Evolutionary conservation across 2,888 invertebrate genomes (phyloP).

Genomic region (Labia minor): DNA sequence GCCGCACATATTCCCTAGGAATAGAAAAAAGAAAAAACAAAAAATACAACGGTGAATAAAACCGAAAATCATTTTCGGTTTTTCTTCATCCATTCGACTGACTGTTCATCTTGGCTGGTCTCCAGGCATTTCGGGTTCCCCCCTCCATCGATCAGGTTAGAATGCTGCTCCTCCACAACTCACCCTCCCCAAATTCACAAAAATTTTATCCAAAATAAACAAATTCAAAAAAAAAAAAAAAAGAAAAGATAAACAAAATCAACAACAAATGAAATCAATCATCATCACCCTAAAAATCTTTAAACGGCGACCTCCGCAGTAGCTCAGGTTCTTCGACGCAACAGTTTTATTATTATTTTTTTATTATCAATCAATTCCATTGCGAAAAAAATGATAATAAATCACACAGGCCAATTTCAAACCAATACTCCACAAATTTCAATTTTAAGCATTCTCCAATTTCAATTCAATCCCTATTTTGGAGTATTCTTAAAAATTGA

Average conservation of each 20-base stretch:
- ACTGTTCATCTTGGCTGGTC: not conserved
- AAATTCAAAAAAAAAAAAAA: too few relatives aligned
- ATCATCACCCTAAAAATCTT: not conserved
- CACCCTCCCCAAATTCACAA: constrained; percentile 14
- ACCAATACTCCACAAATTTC: constrained; percentile 13
- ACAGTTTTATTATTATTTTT: not conserved
- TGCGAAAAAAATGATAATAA: not conserved
- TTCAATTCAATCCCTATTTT: not conserved
- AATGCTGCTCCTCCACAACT: constrained; percentile 15
- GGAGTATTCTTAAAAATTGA: constrained; percentile 13
- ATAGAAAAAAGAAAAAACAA: not conserved
- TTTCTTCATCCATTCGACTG: not conserved
- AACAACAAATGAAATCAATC: not conserved
- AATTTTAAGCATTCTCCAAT: too few relatives aligned
- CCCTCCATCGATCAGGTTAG: not conserved
- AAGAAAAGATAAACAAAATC: not conserved
- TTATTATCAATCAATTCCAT: too few relatives aligned
- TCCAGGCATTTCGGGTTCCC: not conserved
- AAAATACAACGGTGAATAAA: too few relatives aligned
- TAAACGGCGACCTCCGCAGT: not conserved
- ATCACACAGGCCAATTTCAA: not conserved
- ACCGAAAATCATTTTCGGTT: not conserved
- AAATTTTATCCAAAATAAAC: too few relatives aligned
- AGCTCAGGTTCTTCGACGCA: not conserved
- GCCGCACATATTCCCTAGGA: not conserved